These are phyloP conservation scores for Camarhynchus parvulus DNA, from an alignment of 2,113 vertebrate genomes.

Conservation along the genomic window DNA sequence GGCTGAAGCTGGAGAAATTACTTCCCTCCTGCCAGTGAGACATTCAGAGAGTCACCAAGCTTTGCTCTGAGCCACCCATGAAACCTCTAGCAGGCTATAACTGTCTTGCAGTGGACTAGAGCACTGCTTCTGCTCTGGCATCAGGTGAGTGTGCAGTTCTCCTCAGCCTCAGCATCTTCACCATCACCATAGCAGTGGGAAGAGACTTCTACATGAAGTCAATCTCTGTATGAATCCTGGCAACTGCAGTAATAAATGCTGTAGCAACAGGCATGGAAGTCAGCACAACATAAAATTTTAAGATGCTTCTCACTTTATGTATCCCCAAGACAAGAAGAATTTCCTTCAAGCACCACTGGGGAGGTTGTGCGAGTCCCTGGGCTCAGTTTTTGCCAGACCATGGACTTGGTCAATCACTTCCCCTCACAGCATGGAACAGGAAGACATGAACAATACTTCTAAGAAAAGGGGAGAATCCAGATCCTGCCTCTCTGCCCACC, in stretches of 20 bases:
- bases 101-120: neutral
- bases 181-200: neutral
- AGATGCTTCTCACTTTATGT: neutral
- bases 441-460: neutral
- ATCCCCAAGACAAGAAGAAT: neutral
- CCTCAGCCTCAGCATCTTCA: neutral
- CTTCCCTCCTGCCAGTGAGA: neutral
- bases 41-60: neutral
- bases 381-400: neutral
- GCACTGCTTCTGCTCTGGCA: neutral
- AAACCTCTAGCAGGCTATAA: neutral
- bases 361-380: neutral
- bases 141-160: neutral
- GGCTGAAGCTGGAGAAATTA: neutral
- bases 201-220: neutral
- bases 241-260: neutral
- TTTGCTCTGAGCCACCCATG: neutral
- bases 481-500: neutral
- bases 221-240: neutral
- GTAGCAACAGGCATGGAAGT: neutral
- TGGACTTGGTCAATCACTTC: neutral
- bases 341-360: neutral
- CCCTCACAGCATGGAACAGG: neutral
- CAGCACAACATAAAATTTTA: neutral
- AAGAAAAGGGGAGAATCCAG: neutral